These are phyloP conservation scores for Scytalopus superciliaris DNA, from an alignment of 2,113 vertebrate genomes.

Conservation along the genomic window DNA sequence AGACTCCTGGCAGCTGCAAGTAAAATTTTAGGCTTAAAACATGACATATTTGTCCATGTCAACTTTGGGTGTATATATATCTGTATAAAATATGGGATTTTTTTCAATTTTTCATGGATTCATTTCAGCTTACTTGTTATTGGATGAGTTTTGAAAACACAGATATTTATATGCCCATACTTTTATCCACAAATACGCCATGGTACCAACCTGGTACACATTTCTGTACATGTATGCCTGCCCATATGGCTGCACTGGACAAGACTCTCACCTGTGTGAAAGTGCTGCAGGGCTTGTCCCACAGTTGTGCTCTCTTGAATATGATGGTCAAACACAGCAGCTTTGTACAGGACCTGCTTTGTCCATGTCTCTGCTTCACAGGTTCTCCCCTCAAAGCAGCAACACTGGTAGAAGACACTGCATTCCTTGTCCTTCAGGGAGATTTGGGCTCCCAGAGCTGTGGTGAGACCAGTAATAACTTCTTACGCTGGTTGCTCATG, in stretches of 20 bases:
- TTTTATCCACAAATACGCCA: not conserved
- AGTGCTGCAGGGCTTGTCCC: not conserved
- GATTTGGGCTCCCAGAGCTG: not conserved
- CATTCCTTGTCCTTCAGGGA: not conserved
- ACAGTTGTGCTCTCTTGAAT: not conserved
- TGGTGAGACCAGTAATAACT: rapidly evolving
- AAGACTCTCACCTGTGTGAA: not conserved
- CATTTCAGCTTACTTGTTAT: not conserved
- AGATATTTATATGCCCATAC: not conserved
- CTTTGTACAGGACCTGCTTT: not conserved
- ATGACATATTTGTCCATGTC: not conserved
- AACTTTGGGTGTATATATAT: not conserved
- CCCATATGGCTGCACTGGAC: not conserved
- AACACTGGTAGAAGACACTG: rapidly evolving
- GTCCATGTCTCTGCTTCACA: not conserved
- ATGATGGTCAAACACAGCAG: not conserved
- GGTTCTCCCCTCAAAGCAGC: not conserved
- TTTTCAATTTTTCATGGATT: not conserved
- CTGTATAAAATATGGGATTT: rapidly evolving
- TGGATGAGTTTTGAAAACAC: not conserved
- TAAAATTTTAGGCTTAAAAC: not conserved
- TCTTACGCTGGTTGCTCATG: not conserved
- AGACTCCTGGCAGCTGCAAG: not conserved
- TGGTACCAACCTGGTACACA: no score
- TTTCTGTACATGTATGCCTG: not conserved